phyloP scores from a whole-genome alignment of 2,113 vertebrate species.

The Leptocoma aspasia region DNA sequence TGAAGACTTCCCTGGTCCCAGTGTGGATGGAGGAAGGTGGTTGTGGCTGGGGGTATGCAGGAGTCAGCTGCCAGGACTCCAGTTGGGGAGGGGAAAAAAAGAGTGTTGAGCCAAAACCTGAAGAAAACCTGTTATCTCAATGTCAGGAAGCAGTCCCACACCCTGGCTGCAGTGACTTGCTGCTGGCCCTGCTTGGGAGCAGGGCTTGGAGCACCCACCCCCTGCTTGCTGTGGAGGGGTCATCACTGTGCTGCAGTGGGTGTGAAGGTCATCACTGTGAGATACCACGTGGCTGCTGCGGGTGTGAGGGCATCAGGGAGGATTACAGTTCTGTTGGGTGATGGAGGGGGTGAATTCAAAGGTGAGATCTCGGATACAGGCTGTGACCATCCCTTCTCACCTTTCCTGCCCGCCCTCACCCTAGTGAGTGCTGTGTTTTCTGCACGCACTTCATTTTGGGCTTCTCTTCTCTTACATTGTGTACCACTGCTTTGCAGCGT shows the following conservation, averaged over 20 bases:
- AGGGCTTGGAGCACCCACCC: rapidly evolving
- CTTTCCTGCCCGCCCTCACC: neutral
- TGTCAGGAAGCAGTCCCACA: neutral
- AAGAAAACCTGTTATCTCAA: neutral
- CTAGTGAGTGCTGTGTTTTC: rapidly evolving
- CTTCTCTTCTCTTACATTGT: rapidly evolving
- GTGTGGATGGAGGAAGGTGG: neutral
- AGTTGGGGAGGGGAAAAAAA: rapidly evolving
- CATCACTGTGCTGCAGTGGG: neutral
- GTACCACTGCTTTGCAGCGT: rapidly evolving
- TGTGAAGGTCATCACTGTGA: neutral
- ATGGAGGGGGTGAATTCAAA: neutral
- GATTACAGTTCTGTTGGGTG: neutral
- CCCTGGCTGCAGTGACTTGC: neutral
- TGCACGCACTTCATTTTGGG: rapidly evolving
- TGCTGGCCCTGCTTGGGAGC: neutral
- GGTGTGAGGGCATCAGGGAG: neutral
- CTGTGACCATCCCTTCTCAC: neutral
- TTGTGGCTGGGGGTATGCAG: rapidly evolving
- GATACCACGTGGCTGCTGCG: neutral
- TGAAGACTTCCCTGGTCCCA: neutral
- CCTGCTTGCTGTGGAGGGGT: neutral
- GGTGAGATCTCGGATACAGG: neutral
- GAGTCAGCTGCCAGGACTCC: neutral
- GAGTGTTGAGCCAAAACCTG: neutral